phyloP scores from a whole-genome alignment of 1,140 invertebrate genomes.

The Hycleus cichorii region DNA sequence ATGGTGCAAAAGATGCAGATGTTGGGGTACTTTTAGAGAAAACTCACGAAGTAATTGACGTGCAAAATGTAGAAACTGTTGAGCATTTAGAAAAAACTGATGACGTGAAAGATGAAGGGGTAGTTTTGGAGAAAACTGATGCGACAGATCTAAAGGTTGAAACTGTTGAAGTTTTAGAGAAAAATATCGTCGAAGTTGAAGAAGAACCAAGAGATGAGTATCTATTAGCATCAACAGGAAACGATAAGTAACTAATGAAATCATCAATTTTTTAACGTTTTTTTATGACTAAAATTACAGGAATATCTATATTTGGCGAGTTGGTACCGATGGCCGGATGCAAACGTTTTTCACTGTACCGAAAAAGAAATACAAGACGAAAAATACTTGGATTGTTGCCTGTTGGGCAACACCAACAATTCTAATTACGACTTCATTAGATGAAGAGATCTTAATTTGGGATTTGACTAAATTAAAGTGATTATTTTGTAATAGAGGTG shows the following conservation, averaged over 20 bases:
- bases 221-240: constrained; percentile 48
- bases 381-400: constrained; percentile 44
- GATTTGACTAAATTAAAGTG: constrained; percentile 34
- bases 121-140: too few species aligned
- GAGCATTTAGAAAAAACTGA: too few species aligned
- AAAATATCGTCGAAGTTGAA: neutral
- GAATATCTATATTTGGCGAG: constrained; percentile 49
- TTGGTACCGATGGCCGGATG: constrained; percentile 47
- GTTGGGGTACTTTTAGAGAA: too few species aligned
- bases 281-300: constrained; percentile 27
- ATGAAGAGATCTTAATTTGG: constrained; percentile 50
- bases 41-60: too few species aligned
- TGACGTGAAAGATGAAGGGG: too few species aligned
- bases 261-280: neutral
- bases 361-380: constrained; percentile 29
- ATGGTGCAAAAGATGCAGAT: too few species aligned
- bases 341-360: constrained; percentile 39
- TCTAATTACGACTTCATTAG: constrained; percentile 44
- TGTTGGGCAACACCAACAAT: constrained; percentile 48
- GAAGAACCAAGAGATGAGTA: constrained; percentile 36
- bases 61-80: too few species aligned
- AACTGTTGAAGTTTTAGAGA: neutral
- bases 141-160: neutral
- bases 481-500: constrained; percentile 13
- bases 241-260: constrained; percentile 40